Evolutionary conservation across 2,113 vertebrate genomes (phyloP).

Genomic region (Neodontobutis hainanensis): DNA sequence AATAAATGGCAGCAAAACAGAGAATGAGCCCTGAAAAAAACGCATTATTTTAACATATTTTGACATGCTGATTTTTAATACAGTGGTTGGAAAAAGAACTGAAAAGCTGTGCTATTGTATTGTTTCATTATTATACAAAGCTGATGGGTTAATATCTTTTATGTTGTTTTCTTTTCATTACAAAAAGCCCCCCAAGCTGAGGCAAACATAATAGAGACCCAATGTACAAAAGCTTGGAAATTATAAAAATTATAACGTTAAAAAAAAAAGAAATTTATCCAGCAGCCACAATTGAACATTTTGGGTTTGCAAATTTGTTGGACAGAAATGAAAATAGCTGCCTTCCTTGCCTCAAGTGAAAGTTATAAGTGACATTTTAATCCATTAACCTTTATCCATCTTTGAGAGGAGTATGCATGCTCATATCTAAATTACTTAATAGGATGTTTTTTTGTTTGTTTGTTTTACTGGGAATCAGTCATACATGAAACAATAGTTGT

Average conservation of each 20-base stretch:
- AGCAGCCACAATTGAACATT: slow-evolving; percentile 13
- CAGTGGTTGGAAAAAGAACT: slow-evolving; percentile 25
- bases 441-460: no score
- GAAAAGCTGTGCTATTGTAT: slow-evolving; percentile 52
- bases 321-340: slow-evolving; percentile 33
- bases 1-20: slow-evolving; percentile 22
- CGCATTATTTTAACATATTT: slow-evolving; percentile 56
- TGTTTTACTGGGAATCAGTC: no score
- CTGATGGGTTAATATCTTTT: slow-evolving; percentile 76
- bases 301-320: neutral
- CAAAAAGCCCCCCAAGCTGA: slow-evolving; percentile 48
- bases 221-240: slow-evolving; percentile 50
- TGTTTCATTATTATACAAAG: slow-evolving; percentile 71
- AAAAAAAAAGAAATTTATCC: slow-evolving; percentile 42
- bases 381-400: no score
- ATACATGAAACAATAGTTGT: no score
- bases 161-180: slow-evolving; percentile 74
- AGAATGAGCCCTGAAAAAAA: slow-evolving; percentile 28
- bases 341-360: neutral
- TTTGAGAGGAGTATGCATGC: no score
- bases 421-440: no score
- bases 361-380: no score
- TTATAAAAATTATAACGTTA: slow-evolving; percentile 19
- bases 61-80: slow-evolving; percentile 50
- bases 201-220: slow-evolving; percentile 48